Evolutionary conservation across 2,113 vertebrate species (phyloP), one percentile per base, ranked within the genome.

Genomic region (Gallinago paraguaiae): DNA sequence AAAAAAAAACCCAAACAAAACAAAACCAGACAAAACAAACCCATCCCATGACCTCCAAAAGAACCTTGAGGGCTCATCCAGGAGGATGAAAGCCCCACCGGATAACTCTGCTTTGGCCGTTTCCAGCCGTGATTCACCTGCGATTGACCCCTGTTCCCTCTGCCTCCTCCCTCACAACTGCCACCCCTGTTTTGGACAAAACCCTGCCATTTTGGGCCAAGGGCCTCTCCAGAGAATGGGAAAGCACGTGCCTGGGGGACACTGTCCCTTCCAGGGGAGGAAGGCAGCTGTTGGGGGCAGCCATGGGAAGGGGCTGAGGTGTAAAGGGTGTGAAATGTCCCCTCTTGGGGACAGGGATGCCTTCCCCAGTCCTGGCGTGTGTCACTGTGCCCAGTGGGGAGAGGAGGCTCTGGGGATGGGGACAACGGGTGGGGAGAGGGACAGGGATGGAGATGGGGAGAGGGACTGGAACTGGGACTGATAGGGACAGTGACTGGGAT

Each of bases 281-380:
- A 23, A 14, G 65, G 7, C 15, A 2, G 48, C 23, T 2, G 2
- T 3, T 2, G 12, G 6, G 6, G n/a, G n/a, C 2, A 2, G 39
- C 12, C 33, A 3, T 2, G 27, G 33, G n/a, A 74, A 17, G 5
- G 13, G 25, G 13, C 13, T 48, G 67, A 72, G 41, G 23, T 4
- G 0, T 7, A 4, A 2, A 37, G 17, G 13, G 12, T 8, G 9
- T 13, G n/a, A 33, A 33, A 17, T 7, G 33, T 7, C 17, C 5
- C 10, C 50, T 35, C 60, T 4, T 4, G 10, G 31, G 18, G 45
- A 46, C 45, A 48, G 46, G 46, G 19, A 13, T 8, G 0, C 28
- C 23, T 15, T 39, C 33, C 8, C 17, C 35, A 5, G 59, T 31
- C 22, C 6, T 17, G 4, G 6, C 15, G 22, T 13, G 4, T 10